Evolutionary conservation across 2,113 vertebrate species (phyloP).

Genomic region (Acanthisitta chloris): DNA sequence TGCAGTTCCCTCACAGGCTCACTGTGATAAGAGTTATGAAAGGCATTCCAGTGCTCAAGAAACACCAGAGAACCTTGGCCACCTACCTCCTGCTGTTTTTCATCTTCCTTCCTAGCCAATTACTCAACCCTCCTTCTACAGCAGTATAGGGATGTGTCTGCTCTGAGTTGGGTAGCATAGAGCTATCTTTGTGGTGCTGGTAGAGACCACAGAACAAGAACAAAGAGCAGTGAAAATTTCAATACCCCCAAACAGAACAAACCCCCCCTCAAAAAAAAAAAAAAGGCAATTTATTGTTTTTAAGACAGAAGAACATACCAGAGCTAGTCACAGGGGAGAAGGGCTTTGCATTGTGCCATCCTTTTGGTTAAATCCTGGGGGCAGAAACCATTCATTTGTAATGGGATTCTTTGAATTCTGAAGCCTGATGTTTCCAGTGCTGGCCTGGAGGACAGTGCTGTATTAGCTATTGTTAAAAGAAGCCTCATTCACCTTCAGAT

Average conservation of each 20-base stretch:
- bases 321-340: slow-evolving; percentile 25
- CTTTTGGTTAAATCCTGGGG: background rate
- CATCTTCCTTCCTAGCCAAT: background rate
- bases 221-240: background rate
- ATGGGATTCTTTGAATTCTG: slow-evolving; percentile 18
- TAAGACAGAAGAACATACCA: slow-evolving; percentile 33
- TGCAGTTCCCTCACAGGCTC: background rate
- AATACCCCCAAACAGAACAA: background rate
- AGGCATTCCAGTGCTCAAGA: background rate
- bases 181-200: background rate
- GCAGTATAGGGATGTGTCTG: background rate
- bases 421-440: background rate
- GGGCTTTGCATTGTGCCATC: background rate
- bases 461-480: slow-evolving; percentile 7
- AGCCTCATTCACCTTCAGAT: slow-evolving; percentile 25
- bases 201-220: slow-evolving; percentile 19
- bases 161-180: background rate
- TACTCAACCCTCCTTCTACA: background rate
- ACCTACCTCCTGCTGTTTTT: background rate
- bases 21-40: background rate
- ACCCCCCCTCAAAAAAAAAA: background rate
- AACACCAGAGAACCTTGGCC: background rate
- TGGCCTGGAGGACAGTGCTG: background rate
- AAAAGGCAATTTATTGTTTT: slow-evolving; percentile 6
- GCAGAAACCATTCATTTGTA: slow-evolving; percentile 24